Conservation (phyloP, 2,797 vertebrate genomes). For the Iguana delicatissima region DNA sequence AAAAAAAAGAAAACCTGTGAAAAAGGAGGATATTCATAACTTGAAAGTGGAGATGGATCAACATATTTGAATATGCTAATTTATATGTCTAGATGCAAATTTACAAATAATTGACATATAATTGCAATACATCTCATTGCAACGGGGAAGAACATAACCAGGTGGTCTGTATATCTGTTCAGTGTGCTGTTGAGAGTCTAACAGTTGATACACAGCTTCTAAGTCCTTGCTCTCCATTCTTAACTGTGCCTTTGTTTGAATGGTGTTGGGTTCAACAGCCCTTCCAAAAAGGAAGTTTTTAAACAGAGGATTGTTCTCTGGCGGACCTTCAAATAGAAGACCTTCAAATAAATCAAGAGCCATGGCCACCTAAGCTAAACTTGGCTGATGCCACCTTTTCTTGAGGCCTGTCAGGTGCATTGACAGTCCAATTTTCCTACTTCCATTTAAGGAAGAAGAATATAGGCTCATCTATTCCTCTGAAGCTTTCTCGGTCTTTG, state of each 20-base stretch:
- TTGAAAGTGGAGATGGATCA: background rate
- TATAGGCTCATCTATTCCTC: background rate
- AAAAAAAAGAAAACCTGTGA: background rate
- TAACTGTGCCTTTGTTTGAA: background rate
- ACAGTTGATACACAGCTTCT: background rate
- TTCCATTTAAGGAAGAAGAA: background rate
- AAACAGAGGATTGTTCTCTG: background rate
- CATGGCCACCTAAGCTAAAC: background rate
- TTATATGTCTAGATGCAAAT: background rate
- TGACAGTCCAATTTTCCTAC: background rate
- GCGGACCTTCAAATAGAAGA: background rate
- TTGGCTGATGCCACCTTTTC: background rate
- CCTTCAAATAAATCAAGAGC: background rate
- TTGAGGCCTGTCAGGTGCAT: background rate
- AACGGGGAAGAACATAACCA: background rate
- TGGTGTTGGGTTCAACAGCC: background rate
- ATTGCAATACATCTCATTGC: background rate
- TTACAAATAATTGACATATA: background rate
- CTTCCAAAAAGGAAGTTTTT: background rate
- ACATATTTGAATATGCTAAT: background rate
- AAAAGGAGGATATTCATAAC: background rate
- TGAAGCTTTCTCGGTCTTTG: background rate
- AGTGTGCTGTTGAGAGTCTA: background rate
- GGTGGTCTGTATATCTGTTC: background rate
- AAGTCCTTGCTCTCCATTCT: background rate